Evolutionary conservation across 2,113 vertebrate species (phyloP).

Genomic region (Gopherus evgoodei): DNA sequence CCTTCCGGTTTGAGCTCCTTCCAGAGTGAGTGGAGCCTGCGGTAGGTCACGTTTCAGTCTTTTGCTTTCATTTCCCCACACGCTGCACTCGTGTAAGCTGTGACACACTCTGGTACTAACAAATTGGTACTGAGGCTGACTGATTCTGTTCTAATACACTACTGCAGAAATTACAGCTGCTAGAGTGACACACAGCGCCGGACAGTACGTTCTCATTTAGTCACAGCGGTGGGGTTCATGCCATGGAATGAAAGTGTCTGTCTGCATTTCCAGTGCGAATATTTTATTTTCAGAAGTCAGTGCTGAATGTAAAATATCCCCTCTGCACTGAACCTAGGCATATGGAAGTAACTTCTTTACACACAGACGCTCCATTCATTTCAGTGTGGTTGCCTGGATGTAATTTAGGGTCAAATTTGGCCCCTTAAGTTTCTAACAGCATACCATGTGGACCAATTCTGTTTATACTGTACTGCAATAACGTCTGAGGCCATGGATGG

Average conservation of each 20-base stretch:
- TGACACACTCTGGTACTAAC: not conserved
- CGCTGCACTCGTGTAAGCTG: not conserved
- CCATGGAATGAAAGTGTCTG: not conserved
- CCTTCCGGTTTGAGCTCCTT: not conserved
- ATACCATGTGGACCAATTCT: not conserved
- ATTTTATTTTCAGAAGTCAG: accelerated
- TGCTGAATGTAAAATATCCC: accelerated
- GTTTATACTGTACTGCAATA: not conserved
- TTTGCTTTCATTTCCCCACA: not conserved
- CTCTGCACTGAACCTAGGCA: not conserved
- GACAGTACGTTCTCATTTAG: not conserved
- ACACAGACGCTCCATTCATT: not conserved
- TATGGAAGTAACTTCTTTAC: not conserved
- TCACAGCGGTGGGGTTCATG: accelerated
- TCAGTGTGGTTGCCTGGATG: not conserved
- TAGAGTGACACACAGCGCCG: not conserved
- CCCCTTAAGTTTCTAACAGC: not conserved
- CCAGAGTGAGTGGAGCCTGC: not conserved
- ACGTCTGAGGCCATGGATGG: not conserved
- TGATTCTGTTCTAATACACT: not conserved
- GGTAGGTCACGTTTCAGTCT: not conserved
- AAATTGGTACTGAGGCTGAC: not conserved
- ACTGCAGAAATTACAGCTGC: not conserved
- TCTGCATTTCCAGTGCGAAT: not conserved
- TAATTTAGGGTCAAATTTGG: not conserved